Conservation (phyloP, 1,140 invertebrate genomes). For the Caenorhabditis elegans region DNA sequence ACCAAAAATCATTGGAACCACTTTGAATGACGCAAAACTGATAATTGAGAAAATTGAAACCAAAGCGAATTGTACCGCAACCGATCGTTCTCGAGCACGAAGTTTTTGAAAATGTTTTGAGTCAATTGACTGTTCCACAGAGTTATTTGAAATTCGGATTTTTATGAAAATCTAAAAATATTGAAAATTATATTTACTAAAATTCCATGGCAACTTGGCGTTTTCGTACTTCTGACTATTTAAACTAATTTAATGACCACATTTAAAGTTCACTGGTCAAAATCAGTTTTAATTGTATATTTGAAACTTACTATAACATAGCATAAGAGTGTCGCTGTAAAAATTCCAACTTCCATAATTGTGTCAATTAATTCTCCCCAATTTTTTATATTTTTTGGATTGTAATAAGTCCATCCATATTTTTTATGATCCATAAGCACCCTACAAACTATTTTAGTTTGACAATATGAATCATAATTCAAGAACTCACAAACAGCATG, state of each 20-base stretch:
- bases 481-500: background rate
- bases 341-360: background rate
- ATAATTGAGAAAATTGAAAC: background rate
- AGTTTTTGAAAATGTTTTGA: background rate
- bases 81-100: background rate
- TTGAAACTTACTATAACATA: background rate
- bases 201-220: too few species aligned
- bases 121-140: background rate
- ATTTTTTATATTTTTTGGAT: background rate
- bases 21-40: background rate
- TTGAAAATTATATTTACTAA: too few species aligned
- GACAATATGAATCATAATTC: background rate
- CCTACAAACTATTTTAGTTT: background rate
- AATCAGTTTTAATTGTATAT: too few species aligned
- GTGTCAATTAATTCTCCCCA: background rate
- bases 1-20: background rate
- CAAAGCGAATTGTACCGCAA: background rate
- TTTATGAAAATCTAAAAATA: background rate
- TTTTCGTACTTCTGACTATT: too few species aligned
- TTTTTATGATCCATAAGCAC: background rate
- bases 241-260: too few species aligned
- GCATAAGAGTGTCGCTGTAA: background rate
- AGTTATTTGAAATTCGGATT: background rate
- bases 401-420: background rate
- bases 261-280: too few species aligned